Conservation (phyloP, 1,140 invertebrate species). For the Sitobion miscanthi region DNA sequence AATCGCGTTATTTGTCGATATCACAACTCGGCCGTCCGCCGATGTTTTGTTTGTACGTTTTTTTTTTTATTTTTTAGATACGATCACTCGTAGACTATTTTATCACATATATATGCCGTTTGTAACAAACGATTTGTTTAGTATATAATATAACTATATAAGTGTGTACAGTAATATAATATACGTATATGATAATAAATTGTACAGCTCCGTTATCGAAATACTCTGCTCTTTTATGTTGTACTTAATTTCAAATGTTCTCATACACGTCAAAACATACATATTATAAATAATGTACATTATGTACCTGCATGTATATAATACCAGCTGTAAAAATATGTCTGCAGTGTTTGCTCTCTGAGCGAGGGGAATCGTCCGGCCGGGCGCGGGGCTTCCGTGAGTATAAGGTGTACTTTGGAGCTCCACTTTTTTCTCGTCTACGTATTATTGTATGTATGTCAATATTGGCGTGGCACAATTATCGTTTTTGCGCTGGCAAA, state of each 20-base stretch:
- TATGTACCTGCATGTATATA: no score
- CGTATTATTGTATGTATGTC: background rate
- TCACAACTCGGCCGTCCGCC: background rate
- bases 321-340: background rate
- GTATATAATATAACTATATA: background rate
- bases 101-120: background rate
- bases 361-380: background rate
- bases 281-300: background rate
- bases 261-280: background rate
- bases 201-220: slow-evolving; percentile 15
- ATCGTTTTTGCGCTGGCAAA: background rate
- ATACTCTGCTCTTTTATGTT: background rate
- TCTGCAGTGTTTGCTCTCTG: background rate
- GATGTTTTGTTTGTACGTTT: background rate
- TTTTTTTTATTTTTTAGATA: background rate
- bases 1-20: background rate
- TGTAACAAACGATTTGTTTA: slow-evolving; percentile 1
- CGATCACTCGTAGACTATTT: background rate
- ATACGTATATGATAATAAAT: background rate
- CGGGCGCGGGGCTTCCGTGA: background rate
- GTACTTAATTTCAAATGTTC: background rate
- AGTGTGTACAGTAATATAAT: background rate
- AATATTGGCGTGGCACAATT: background rate
- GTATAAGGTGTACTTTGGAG: slow-evolving; percentile 5
- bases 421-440: background rate